Conservation (phyloP, 2,113 vertebrate genomes). For the Sus scrofa region T2T-Sscrofa CM000813.6:130619501-130620000, state of each 20-base stretch:
- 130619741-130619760: not conserved
- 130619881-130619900: not conserved
- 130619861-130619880: not conserved
- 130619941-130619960: not conserved
- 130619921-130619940: not conserved
- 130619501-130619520: not conserved
- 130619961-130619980: not conserved
- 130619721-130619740: no score
- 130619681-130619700: not conserved
- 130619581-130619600: not conserved
- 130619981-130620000: not conserved
- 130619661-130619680: not conserved
- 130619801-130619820: no score
- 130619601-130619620: not conserved
- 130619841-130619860: accelerated
- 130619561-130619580: not conserved
- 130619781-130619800: not conserved
- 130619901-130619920: not conserved
- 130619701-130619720: not conserved
- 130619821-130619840: not conserved
- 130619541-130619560: not conserved
- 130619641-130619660: not conserved
- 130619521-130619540: not conserved
- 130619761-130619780: not conserved
- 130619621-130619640: not conserved